Evolutionary conservation across 1,140 invertebrate species (phyloP), one percentile per base, ranked within the genome.

Genomic region (Ceratoteleas bidentatus): DNA sequence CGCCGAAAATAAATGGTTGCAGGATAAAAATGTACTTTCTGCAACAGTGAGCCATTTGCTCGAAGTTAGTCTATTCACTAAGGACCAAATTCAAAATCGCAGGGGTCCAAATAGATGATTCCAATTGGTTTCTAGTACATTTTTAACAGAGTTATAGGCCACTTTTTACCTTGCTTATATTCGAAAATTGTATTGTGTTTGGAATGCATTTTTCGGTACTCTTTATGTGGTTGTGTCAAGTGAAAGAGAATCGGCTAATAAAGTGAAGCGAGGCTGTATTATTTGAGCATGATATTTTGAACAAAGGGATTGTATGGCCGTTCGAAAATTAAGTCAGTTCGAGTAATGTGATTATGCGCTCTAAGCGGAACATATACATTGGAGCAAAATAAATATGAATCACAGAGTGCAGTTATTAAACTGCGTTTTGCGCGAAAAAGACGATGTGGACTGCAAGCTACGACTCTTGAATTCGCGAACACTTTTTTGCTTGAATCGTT

Each of bases 241-340:
- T 50, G 14, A 24, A 50, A 16, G 15, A 14, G 49, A 50, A 50
- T 50, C 7, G 16, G 16, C 49, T 50, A 50, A 50, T 50, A 50
- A 50, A 50, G n/a, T 16, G 9, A 13, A 47, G 45, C 45, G 6
- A 13, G 13, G 13, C 11, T 13, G 45, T 8, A 50, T 50, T 15
- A 16, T 50, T 50, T 9, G 7, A 50, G 16, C 15, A 6, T 16
- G 13, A 16, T 50, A 50, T 50, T 50, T 50, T 16, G 16, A 50
- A 15, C 13, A 7, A 15, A 50, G 14, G 16, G 15, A 50, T 24
- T 50, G 13, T 6, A 50, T 50, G 15, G 16, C 10, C 5, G 3
- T 16, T 47, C n/a, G 45, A 50, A 50, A 50, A 50, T 50, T 9
- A 50, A 50, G 15, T 24, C 15, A 24, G n/a, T 47, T 47, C 45